These are phyloP conservation scores for Cabera pusaria DNA, from an alignment of 2,888 invertebrate species.

Conservation along the genomic window DNA sequence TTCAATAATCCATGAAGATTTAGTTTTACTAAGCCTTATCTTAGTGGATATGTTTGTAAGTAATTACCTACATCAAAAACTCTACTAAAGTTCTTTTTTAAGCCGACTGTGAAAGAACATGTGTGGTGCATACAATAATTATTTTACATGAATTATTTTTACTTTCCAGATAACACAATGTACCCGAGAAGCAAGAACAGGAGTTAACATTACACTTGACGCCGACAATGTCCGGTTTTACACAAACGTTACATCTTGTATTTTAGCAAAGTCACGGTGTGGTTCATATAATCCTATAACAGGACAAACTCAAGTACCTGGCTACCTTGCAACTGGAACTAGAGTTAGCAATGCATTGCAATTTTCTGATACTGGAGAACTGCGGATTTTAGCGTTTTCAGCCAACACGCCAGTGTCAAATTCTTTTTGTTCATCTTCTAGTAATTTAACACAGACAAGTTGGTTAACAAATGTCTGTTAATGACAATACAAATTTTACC, in stretches of 20 bases:
- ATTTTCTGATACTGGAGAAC: conserved; percentile 78
- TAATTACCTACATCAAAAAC: too few species aligned
- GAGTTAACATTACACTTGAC: conserved; percentile 73
- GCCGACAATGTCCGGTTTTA: conserved; percentile 80
- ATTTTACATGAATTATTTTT: too few species aligned
- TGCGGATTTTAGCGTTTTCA: conserved; percentile 81
- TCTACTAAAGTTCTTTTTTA: too few species aligned
- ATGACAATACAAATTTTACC: too few species aligned
- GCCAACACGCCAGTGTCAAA: conserved; percentile 72
- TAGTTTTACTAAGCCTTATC: too few species aligned
- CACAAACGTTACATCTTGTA: conserved; percentile 86
- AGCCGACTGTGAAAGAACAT: too few species aligned
- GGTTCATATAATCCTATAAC: conserved; percentile 85
- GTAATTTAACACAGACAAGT: conserved; percentile 78
- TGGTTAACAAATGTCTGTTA: conserved; percentile 74
- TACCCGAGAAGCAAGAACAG: conserved; percentile 76
- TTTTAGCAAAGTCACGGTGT: conserved; percentile 85
- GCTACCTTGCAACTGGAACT: conserved; percentile 59
- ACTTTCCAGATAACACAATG: conserved; percentile 76
- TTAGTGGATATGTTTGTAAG: too few species aligned
- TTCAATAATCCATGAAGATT: too few species aligned
- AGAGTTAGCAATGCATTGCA: conserved; percentile 82
- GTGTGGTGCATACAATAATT: too few species aligned
- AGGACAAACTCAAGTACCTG: conserved; percentile 83
- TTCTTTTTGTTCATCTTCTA: conserved; percentile 78